Evolutionary conservation across 64 coral and sea anemone species (phyloP).

Genomic region (Montipora capricornis): DNA sequence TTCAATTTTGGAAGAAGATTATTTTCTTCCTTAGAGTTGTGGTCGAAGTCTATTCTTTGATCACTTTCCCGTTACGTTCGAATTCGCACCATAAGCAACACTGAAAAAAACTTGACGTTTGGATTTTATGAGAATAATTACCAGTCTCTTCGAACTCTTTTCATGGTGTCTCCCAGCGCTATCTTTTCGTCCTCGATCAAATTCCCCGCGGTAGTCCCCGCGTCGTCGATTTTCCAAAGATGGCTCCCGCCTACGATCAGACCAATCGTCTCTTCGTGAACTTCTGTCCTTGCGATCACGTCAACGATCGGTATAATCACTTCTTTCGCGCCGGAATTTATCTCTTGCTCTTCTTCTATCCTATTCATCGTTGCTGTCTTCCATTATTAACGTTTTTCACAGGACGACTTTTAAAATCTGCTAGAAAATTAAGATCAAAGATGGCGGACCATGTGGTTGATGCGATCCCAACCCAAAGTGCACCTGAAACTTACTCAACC

Average conservation of each 20-base stretch:
- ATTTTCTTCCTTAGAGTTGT: too few relatives aligned
- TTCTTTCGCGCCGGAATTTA: slow-evolving; percentile 99
- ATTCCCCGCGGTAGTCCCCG: slow-evolving; percentile 80
- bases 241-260: slow-evolving; percentile 77
- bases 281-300: slow-evolving; percentile 87
- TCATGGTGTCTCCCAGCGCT: slow-evolving; percentile 95
- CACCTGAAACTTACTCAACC: not conserved
- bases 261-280: slow-evolving; percentile 80
- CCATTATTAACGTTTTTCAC: slow-evolving; percentile 45
- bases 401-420: not conserved
- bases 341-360: slow-evolving; percentile 95
- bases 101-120: not conserved
- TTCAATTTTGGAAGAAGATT: too few relatives aligned
- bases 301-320: slow-evolving; percentile 95
- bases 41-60: too few relatives aligned
- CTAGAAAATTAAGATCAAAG: slow-evolving; percentile 40
- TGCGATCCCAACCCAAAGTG: slow-evolving; percentile 42
- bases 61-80: too few relatives aligned
- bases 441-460: slow-evolving; percentile 56
- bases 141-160: slow-evolving; percentile 97
- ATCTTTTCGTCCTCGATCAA: slow-evolving; percentile 87
- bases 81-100: too few relatives aligned
- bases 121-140: slow-evolving; percentile 62
- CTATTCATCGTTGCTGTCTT: slow-evolving; percentile 94
- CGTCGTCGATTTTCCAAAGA: slow-evolving; percentile 94